phyloP scores from a whole-genome alignment of 2,888 invertebrate species.

The Poecilus cupreus region DNA sequence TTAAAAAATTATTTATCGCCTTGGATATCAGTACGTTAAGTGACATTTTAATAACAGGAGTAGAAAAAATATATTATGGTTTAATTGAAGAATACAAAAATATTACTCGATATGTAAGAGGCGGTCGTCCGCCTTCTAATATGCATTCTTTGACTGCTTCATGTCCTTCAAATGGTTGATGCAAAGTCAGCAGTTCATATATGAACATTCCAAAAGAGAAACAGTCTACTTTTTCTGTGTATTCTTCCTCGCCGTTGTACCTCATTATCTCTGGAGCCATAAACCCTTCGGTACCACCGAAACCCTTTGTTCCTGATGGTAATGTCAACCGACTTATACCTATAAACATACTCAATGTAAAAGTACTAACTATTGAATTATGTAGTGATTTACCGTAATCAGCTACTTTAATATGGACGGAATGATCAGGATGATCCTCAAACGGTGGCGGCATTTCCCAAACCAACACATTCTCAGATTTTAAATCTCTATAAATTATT shows the following conservation, averaged over 20 bases:
- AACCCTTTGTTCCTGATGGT: constrained; percentile 95
- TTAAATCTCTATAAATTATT: constrained; percentile 94
- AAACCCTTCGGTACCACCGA: constrained; percentile 99
- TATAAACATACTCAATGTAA: constrained; percentile 65
- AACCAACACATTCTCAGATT: constrained; percentile 98
- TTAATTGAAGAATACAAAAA: constrained; percentile 15
- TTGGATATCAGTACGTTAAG: too few relatives aligned
- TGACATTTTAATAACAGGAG: too few relatives aligned
- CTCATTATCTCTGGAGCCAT: constrained; percentile 99
- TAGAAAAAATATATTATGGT: not conserved
- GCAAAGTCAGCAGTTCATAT: constrained; percentile 94
- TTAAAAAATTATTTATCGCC: too few relatives aligned
- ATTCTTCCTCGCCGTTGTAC: constrained; percentile 98
- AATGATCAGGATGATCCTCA: constrained; percentile 79
- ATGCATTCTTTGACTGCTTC: constrained; percentile 98
- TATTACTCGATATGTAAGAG: constrained; percentile 86
- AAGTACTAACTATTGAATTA: too few relatives aligned
- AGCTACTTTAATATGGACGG: constrained; percentile 93
- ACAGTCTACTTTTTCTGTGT: constrained; percentile 98
- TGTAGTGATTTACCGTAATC: constrained; percentile 84
- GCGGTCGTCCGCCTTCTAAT: constrained; percentile 94
- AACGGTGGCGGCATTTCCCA: constrained; percentile 94
- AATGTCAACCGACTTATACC: constrained; percentile 91
- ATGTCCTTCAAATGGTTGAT: constrained; percentile 96
- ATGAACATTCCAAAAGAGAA: constrained; percentile 99